Evolutionary conservation across 2,888 invertebrate genomes (phyloP), one percentile per base, ranked within the genome.

Genomic region (Isotomurus palustris): DNA sequence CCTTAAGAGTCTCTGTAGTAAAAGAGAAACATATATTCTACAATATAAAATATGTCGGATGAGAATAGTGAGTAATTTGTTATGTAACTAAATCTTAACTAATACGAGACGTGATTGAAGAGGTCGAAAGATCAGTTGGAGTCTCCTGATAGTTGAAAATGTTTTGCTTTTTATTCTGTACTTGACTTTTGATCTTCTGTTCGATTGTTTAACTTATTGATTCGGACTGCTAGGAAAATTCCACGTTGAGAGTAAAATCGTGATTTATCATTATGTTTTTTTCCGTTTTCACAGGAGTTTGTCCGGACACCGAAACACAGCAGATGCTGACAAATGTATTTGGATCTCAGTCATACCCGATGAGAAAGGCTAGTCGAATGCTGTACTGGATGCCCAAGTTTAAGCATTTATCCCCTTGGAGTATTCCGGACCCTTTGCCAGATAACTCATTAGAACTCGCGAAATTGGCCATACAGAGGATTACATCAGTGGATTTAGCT

Each of bases 231-330:
- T n/a, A n/a, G n/a, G 32, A 32, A 10, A 14, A 32, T 32, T 8
- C 8, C 14, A 10, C 14, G 32, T 32, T 32, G 14, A 14, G 8
- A 32, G 32, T 32, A 32, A 14, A 10, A 32, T 8, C 14, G 32
- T 32, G 14, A n/a, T 10, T 24, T 22, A 10, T 22, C 12, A 44
- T 44, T 8, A 44, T 24, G 25, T 44, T 24, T 44, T 12, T 12
- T 22, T 5, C 32, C 53, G 22, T 41, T 27, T 57, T 64, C 59
- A 35, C 71, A 88, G 88, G 83, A 62, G 91, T 99, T 2, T 86
- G 91, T 69, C 95, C 96, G 0, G 97, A 99, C 75, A 79, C 82
- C 57, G 93, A 96, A 76, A 83, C 91, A 79, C 88, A 93, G 73
- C 79, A 82, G 52, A 85, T 91, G 76, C 77, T 99, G 8, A 72